Evolutionary conservation across 1,140 invertebrate genomes (phyloP).

Genomic region (Papilio polytes): DNA sequence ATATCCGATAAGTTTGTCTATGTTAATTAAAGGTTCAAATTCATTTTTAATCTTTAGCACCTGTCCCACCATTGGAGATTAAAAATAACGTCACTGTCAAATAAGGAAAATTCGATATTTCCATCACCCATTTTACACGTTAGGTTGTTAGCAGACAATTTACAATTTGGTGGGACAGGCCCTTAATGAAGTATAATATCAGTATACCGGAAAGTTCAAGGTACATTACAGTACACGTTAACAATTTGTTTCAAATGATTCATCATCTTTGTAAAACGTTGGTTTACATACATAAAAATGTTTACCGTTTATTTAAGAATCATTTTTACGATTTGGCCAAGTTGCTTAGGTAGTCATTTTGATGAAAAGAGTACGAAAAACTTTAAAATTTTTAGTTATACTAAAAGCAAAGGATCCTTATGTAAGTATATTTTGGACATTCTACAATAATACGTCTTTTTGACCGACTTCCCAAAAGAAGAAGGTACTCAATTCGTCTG

Average conservation of each 20-base stretch:
- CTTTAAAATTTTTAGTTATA: no score
- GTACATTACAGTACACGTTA: background rate
- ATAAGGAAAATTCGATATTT: no score
- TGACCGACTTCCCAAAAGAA: no score
- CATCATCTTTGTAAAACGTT: background rate
- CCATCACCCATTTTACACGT: no score
- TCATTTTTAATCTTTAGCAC: background rate
- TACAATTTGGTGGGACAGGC: no score
- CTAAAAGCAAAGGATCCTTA: no score
- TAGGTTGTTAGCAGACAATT: no score
- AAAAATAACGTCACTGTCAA: no score
- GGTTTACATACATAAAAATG: background rate
- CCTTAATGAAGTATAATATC: background rate
- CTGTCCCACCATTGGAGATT: no score
- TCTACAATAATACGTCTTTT: no score
- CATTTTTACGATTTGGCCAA: background rate
- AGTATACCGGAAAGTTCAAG: background rate
- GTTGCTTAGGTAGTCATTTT: background rate
- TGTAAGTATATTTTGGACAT: no score
- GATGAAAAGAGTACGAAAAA: background rate
- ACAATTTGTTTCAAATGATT: background rate
- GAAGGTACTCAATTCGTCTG: no score
- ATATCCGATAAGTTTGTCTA: background rate
- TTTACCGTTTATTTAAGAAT: background rate
- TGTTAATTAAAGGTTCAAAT: background rate